Conservation (phyloP, 1,140 invertebrate species). For the Harpegnathos saltator region DNA sequence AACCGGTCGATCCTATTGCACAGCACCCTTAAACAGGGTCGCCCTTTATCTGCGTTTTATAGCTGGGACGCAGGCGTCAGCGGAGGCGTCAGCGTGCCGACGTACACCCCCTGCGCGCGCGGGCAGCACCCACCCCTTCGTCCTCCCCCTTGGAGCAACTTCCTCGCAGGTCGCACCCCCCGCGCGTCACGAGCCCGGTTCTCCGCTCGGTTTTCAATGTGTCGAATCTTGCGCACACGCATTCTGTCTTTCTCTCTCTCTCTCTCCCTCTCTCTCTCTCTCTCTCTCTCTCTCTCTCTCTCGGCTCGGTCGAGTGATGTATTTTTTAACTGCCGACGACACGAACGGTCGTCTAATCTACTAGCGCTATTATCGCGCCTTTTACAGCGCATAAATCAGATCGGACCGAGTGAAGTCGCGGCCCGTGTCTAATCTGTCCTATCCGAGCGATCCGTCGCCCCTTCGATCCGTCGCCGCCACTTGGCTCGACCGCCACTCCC, state of each 20-base stretch:
- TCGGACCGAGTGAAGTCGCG: conserved; percentile 67
- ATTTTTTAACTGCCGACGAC: conserved; percentile 80
- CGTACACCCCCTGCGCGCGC: neutral
- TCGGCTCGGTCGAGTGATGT: conserved; percentile 64
- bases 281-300: neutral
- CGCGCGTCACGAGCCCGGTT: neutral
- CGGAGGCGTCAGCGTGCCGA: conserved; percentile 30
- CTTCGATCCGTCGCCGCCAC: conserved; percentile 19
- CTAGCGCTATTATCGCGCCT: conserved; percentile 75
- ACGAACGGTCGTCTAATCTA: conserved; percentile 80
- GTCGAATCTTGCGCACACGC: conserved; percentile 22
- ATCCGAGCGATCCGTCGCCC: neutral
- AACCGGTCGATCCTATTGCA: conserved; percentile 68
- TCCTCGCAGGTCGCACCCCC: conserved; percentile 5
- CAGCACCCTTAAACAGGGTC: conserved; percentile 71
- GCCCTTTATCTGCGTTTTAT: conserved; percentile 80
- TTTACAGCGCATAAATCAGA: conserved; percentile 81
- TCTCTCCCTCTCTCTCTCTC: neutral
- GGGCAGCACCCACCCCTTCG: neutral
- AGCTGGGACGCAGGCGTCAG: conserved; percentile 54
- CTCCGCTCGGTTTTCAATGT: conserved; percentile 45
- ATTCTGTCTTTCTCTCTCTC: conserved; percentile 4
- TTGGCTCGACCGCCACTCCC: conserved; percentile 8
- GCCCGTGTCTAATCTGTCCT: conserved; percentile 73
- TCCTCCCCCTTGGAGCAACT: neutral